Evolutionary conservation across 1,140 invertebrate genomes (phyloP).

Genomic region (Meteorus sp.): DNA sequence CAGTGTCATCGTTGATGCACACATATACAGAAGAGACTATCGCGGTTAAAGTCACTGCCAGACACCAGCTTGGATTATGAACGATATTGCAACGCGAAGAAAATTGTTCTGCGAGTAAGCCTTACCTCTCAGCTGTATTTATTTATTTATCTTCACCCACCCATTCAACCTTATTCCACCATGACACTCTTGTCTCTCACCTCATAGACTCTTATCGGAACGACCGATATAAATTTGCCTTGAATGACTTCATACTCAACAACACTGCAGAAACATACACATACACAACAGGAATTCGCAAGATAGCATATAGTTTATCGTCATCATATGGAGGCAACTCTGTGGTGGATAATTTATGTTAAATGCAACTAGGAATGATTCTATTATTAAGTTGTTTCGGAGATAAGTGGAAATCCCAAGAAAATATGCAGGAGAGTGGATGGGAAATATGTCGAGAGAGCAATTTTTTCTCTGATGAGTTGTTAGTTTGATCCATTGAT

Average conservation of each 20-base stretch:
- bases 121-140: constrained; percentile 40
- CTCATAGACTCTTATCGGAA: constrained; percentile 18
- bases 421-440: too few relatives aligned
- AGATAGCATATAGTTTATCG: neutral
- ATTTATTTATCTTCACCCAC: constrained; percentile 42
- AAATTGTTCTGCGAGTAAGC: constrained; percentile 32
- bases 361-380: too few relatives aligned
- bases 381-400: too few relatives aligned
- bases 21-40: neutral
- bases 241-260: neutral
- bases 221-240: constrained; percentile 43
- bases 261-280: neutral
- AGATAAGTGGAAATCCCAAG: too few relatives aligned
- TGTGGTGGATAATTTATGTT: too few relatives aligned
- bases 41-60: constrained; percentile 27
- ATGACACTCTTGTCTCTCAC: constrained; percentile 22
- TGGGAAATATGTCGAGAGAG: too few relatives aligned
- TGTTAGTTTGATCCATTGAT: too few relatives aligned
- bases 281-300: constrained; percentile 4
- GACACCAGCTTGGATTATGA: constrained; percentile 39
- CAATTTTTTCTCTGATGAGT: too few relatives aligned
- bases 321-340: too few relatives aligned
- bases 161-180: too few relatives aligned
- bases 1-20: constrained; percentile 8
- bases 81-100: constrained; percentile 33